A percentile compares a stretch with the other conserved stretches of the same genome.
Evolutionary conservation across 2,113 vertebrate species (phyloP).

Genomic region (Ramphastos sulfuratus): DNA sequence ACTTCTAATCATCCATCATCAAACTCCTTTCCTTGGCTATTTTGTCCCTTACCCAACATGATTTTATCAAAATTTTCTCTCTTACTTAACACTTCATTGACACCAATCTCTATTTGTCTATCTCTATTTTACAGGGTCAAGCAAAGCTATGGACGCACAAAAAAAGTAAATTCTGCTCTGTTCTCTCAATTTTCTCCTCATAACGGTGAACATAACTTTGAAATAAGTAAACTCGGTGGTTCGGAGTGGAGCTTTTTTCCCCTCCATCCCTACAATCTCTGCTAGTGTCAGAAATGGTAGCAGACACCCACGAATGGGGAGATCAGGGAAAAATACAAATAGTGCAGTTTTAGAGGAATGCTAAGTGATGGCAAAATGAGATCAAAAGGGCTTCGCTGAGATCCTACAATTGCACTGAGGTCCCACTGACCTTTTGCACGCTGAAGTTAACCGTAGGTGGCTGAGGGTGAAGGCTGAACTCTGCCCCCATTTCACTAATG

Average conservation of each 20-base stretch:
- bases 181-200: neutral
- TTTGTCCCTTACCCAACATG: neutral
- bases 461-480: neutral
- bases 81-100: neutral
- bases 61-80: neutral
- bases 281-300: neutral
- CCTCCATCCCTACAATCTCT: neutral
- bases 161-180: neutral
- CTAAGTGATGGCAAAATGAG: neutral
- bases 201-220: neutral
- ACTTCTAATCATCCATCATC: neutral
- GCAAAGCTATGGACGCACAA: neutral
- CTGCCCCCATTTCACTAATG: neutral
- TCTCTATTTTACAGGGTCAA: neutral
- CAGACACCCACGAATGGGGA: neutral
- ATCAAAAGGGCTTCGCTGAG: neutral
- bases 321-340: neutral
- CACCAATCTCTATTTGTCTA: neutral
- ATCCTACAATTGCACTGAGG: neutral
- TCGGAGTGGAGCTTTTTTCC: accelerated
- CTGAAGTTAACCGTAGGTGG: accelerated
- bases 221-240: neutral
- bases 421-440: neutral
- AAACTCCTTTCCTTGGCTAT: neutral
- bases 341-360: neutral